These are phyloP conservation scores for Gadopsis marmoratus DNA, from an alignment of 2,797 vertebrate species.

Conservation along the genomic window DNA sequence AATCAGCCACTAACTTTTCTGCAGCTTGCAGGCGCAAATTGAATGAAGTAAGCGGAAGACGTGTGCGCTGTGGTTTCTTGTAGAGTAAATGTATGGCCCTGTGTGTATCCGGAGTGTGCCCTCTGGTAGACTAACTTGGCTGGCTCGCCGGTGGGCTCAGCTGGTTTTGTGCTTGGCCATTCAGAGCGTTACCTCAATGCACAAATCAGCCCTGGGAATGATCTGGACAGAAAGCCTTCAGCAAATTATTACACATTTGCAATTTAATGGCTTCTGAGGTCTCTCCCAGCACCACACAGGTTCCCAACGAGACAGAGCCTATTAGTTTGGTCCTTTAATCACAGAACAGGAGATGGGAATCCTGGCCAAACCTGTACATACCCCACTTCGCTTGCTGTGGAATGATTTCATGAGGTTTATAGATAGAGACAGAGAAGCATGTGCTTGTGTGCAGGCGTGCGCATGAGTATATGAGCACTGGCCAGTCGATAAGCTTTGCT, in stretches of 20 bases:
- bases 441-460: conserved; percentile 16
- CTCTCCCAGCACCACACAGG: conserved; percentile 75
- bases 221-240: conserved; percentile 82
- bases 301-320: conserved; percentile 82
- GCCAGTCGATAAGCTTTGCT: conserved; percentile 67
- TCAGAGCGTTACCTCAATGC: conserved; percentile 70
- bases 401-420: conserved; percentile 69
- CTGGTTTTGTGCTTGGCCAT: conserved; percentile 75
- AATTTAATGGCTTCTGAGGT: conserved; percentile 87
- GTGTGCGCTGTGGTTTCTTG: conserved; percentile 42
- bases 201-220: conserved; percentile 78
- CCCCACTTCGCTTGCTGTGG: conserved; percentile 52
- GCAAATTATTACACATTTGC: conserved; percentile 87
- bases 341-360: conserved; percentile 82
- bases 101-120: conserved; percentile 31
- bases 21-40: conserved; percentile 18
- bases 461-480: conserved; percentile 40
- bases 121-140: conserved; percentile 62
- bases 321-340: conserved; percentile 86
- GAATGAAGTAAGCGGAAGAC: conserved; percentile 31
- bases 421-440: conserved; percentile 59
- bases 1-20: conserved; percentile 37
- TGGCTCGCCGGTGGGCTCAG: conserved; percentile 70
- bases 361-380: conserved; percentile 70
- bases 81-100: conserved; percentile 51